These are phyloP conservation scores for Sitobion miscanthi DNA, from an alignment of 1,140 invertebrate species.

Conservation along the genomic window DNA sequence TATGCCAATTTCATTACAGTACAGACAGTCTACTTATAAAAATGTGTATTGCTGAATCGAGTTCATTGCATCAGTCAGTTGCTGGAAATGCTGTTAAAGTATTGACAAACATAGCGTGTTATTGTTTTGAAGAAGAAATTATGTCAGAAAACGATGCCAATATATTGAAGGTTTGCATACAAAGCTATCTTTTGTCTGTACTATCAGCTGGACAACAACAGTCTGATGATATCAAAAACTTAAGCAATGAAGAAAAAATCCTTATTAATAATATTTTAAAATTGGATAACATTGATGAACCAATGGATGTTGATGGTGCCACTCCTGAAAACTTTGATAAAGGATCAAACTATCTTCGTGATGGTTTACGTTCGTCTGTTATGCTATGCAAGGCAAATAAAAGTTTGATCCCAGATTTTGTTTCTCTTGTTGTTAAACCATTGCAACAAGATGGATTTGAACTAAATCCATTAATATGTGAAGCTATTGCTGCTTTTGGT, in stretches of 20 bases:
- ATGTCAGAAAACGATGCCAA: slow-evolving; percentile 15
- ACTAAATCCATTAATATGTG: slow-evolving; percentile 49
- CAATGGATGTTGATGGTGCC: neutral
- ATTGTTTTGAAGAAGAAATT: slow-evolving; percentile 65
- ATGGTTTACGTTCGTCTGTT: slow-evolving; percentile 43
- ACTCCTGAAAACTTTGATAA: neutral
- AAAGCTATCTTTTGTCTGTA: slow-evolving; percentile 49
- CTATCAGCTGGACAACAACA: neutral
- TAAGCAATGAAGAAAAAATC: neutral
- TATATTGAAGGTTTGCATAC: slow-evolving; percentile 11
- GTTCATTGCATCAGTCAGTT: slow-evolving; percentile 70
- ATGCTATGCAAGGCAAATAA: slow-evolving; percentile 49
- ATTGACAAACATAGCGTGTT: slow-evolving; percentile 72
- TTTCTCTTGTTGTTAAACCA: slow-evolving; percentile 34
- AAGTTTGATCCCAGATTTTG: slow-evolving; percentile 42
- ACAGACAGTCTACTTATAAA: slow-evolving; percentile 66
- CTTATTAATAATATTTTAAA: neutral
- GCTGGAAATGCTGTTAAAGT: slow-evolving; percentile 75
- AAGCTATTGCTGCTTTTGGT: slow-evolving; percentile 46
- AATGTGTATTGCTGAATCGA: slow-evolving; percentile 67
- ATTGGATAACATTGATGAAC: neutral
- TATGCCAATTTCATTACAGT: slow-evolving; percentile 66
- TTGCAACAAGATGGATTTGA: slow-evolving; percentile 21
- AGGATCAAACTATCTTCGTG: slow-evolving; percentile 28
- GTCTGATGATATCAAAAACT: neutral